phyloP scores from a whole-genome alignment of 2,888 invertebrate species.

The Frankliniella fusca region DNA sequence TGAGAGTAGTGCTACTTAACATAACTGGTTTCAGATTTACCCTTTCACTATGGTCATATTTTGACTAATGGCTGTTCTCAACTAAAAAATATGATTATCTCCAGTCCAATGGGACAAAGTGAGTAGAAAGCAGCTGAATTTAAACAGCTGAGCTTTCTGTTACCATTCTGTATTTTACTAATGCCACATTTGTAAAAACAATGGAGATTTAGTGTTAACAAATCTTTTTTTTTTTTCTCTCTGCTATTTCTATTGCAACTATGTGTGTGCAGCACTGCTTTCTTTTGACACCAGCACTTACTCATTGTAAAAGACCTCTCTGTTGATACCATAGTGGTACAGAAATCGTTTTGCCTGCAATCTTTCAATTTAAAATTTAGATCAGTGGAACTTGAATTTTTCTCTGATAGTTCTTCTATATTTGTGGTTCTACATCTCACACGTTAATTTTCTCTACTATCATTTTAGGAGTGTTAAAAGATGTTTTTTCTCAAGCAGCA shows the following conservation, averaged over 20 bases:
- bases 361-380: background rate
- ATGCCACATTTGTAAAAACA: too few relatives aligned
- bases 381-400: background rate
- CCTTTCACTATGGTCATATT: slow-evolving; percentile 7
- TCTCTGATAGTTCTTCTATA: background rate
- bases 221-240: too few relatives aligned
- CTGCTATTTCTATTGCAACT: background rate
- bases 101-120: background rate
- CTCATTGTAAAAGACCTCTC: background rate
- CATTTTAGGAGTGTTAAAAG: too few relatives aligned
- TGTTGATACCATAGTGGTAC: background rate
- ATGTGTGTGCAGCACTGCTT: background rate
- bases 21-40: slow-evolving; percentile 3
- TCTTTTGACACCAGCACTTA: background rate
- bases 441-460: background rate
- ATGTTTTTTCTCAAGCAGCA: background rate
- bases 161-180: too few relatives aligned
- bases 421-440: background rate
- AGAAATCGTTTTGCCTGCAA: background rate
- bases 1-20: background rate
- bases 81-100: background rate
- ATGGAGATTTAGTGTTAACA: too few relatives aligned
- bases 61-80: background rate
- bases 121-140: background rate
- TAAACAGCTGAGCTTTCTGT: background rate